These are phyloP conservation scores for Hippocampus zosterae DNA, from an alignment of 2,113 vertebrate genomes.

Conservation along the genomic window DNA sequence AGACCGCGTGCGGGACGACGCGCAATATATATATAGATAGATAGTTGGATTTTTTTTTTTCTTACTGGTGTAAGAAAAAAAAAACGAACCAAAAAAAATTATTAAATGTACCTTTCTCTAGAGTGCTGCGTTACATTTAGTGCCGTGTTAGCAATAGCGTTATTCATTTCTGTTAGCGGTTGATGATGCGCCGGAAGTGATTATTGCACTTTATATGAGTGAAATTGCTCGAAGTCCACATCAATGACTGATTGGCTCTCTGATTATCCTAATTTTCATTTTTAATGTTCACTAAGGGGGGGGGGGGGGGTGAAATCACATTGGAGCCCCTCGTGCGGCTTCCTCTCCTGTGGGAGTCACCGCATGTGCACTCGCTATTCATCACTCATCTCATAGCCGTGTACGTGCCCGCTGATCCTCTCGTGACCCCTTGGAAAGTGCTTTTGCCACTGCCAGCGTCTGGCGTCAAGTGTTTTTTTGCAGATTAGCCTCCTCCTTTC, in stretches of 20 bases:
- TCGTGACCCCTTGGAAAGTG: conserved; percentile 16
- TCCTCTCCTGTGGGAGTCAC: conserved; percentile 38
- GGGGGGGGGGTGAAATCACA: neutral
- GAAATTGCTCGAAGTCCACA: conserved; percentile 7
- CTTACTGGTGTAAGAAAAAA: neutral
- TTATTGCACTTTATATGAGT: too few species aligned
- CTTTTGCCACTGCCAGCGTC: neutral
- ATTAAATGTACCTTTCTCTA: neutral
- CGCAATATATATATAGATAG: too few species aligned
- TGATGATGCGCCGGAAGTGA: too few species aligned
- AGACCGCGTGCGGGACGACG: too few species aligned
- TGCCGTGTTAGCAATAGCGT: too few species aligned
- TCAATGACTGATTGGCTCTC: conserved; percentile 3
- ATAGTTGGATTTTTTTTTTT: neutral
- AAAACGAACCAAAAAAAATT: neutral
- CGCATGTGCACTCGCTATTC: conserved; percentile 32
- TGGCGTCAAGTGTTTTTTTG: conserved; percentile 46
- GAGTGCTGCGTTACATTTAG: neutral
- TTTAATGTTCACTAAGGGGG: conserved; percentile 70
- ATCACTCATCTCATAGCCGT: conserved; percentile 29
- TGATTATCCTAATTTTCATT: conserved; percentile 26
- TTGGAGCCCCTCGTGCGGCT: conserved; percentile 44
- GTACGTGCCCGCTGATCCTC: conserved; percentile 28
- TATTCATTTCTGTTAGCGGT: too few species aligned
- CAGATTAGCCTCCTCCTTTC: conserved; percentile 64